Base-by-base conservation (phyloP, 2,797 vertebrate species). In the Sardinella longiceps region DNA sequence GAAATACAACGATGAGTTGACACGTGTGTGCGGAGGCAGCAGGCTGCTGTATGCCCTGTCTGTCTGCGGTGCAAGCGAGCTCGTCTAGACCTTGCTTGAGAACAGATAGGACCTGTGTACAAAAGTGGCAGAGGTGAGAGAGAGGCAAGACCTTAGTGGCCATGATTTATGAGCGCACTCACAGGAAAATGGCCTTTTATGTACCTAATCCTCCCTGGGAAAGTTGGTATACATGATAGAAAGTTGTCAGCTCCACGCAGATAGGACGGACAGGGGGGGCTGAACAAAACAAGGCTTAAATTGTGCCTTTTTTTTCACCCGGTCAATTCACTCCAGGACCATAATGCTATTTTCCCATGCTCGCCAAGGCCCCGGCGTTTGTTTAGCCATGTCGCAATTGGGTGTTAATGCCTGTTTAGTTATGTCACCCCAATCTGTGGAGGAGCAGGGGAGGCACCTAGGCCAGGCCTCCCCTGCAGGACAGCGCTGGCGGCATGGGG, bases 321-420 rank as follows among this genome's bases (percentile, higher is more conserved):
- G 45, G 80, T 89, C 88, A 90, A 90, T 93, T 94, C 89, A 84
- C 90, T 80, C 81, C 84, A 51, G 86, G 87, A 84, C 90, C 88
- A 88, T 92, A 91, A 94, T 91, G 92, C 90, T 85, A 86, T 88
- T 92, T 94, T 94, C 94, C 93, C 93, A 94, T 92, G 94, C 92
- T 92, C 88, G 39, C 90, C 88, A 85, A 90, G 91, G 90, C 88
- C 90, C 58, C 46, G 23, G 9, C 25, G 83, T 93, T 94, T 94
- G 91, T 91, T 94, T 87, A 92, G 92, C 43, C 74, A 86, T 91
- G 90, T 95, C 84, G 9, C 93, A 90, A 91, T 88, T 86, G 87
- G 87, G 81, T 83, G 92, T 93, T 94, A 94, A 94, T 94, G 92
- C 88, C 90, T 94, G 91, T 92, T 92, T 93, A 94, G 94, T 94